phyloP scores from a whole-genome alignment of 1,140 invertebrate genomes.

The Pentalonia nigronervosa region DNA sequence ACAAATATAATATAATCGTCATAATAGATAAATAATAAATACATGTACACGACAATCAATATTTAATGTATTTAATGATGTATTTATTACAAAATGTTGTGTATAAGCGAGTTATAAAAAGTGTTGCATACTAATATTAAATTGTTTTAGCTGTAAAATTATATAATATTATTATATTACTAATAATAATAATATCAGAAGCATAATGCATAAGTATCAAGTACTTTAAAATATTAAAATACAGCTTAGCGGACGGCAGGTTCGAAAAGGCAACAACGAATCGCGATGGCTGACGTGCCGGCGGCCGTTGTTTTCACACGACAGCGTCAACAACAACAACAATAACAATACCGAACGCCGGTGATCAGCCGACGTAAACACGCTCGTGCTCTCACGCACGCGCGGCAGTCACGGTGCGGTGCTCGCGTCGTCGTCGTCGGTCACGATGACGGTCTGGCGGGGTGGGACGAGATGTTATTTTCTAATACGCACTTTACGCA shows the following conservation, averaged over 20 bases:
- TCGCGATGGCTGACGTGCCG: background rate
- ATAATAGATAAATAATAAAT: background rate
- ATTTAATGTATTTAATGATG: background rate
- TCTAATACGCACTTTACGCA: background rate
- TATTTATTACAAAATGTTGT: background rate
- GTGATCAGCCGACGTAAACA: background rate
- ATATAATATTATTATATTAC: too few relatives aligned
- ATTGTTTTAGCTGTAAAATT: background rate
- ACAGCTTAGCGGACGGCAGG: too few relatives aligned
- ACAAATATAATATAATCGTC: too few relatives aligned
- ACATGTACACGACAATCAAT: background rate
- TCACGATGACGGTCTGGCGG: background rate
- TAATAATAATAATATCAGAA: background rate
- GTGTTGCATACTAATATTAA: too few relatives aligned
- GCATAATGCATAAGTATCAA: background rate
- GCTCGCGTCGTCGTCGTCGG: background rate
- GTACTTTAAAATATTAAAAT: background rate
- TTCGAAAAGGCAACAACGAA: background rate
- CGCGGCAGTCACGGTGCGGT: background rate
- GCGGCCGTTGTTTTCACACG: background rate
- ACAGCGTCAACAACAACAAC: background rate
- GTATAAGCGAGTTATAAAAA: background rate
- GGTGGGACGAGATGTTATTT: background rate
- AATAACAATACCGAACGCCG: background rate
- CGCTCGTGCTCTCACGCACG: background rate